Evolutionary conservation across 92 coral and sea anemone genomes (phyloP), one percentile per base, ranked within the genome.

Genomic region (Umimayanthus kanabou): DNA sequence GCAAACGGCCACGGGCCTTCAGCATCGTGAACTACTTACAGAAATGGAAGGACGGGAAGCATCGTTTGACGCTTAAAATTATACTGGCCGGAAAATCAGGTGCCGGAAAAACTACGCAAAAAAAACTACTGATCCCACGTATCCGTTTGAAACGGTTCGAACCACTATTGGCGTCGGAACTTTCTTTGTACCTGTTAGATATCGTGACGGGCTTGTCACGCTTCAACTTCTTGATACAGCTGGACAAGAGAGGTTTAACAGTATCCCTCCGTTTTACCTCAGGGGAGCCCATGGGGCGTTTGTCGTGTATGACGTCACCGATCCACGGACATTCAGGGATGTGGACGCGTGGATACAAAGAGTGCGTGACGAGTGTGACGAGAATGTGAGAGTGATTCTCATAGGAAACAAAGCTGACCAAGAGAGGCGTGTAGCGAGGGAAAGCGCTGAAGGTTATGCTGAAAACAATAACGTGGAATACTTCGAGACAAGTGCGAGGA

Each of bases 241-340:
- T 25, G 93, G 93, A 2, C 89, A 85, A 40, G 93, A 91, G 73
- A 80, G 93, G 30, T 91, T 85, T 40, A 80, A 89, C 58, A 89
- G 93, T 73, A 76, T 91, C 30, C 91, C 93, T 67, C 92, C 93
- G 5, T 76, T 76, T 30, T 80, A 85, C 28, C 77, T 91, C 39
- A 88, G 94, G 55, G 94, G 92, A 4, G 88, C 92, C 11, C 91
- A 91, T 69, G 94, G 91, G 16, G 94, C 87, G 18, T 89, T 91
- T 37, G 85, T 91, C 42, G 91, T 91, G 29, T 91, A 85, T 80
- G 94, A 91, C 76, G 83, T 91, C 26, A 79, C 79, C n/a, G 47
- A 70, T 28, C 77, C 77, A 2, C 53, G 67, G 18, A 26, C 76
- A 43, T 45, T 83, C 43, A 55, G 71, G 89, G 84, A 58, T 9